Evolutionary conservation across 92 coral and sea anemone genomes (phyloP).

Genomic region (Porites divaricata): DNA sequence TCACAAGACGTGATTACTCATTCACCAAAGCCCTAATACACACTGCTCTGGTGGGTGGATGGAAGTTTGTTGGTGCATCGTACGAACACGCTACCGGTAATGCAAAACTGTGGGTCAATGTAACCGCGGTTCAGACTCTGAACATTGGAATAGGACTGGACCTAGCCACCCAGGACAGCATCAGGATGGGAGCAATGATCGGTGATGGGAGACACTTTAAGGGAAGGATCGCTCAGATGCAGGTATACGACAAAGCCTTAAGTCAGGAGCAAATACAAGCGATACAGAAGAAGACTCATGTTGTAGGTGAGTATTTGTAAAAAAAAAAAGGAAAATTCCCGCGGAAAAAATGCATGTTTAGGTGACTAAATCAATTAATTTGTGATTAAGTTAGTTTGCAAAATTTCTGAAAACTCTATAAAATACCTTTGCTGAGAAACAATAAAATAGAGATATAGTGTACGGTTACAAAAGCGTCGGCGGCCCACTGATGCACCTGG

Average conservation of each 20-base stretch:
- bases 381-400: too few species aligned
- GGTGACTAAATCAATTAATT: too few species aligned
- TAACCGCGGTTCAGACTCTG: constrained; percentile 17
- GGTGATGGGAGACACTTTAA: constrained; percentile 53
- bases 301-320: neutral
- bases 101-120: constrained; percentile 67
- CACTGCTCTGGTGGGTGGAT: constrained; percentile 15
- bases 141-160: constrained; percentile 50
- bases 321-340: too few species aligned
- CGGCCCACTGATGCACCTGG: too few species aligned
- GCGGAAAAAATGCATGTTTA: too few species aligned
- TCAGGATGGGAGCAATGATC: constrained; percentile 63
- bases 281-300: neutral
- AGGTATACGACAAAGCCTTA: constrained; percentile 54
- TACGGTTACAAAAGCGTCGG: too few species aligned
- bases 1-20: constrained; percentile 44
- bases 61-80: constrained; percentile 75
- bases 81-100: constrained; percentile 54
- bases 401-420: too few species aligned
- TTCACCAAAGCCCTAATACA: constrained; percentile 14
- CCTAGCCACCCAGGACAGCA: constrained; percentile 58
- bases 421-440: too few species aligned
- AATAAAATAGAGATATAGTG: too few species aligned
- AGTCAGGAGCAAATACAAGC: constrained; percentile 27
- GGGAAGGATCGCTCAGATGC: constrained; percentile 70